A percentile compares a stretch with the other conserved stretches of the same genome.
Conservation (phyloP, 2,113 vertebrate genomes). For the Cyphomyrus plagiostoma region DNA sequence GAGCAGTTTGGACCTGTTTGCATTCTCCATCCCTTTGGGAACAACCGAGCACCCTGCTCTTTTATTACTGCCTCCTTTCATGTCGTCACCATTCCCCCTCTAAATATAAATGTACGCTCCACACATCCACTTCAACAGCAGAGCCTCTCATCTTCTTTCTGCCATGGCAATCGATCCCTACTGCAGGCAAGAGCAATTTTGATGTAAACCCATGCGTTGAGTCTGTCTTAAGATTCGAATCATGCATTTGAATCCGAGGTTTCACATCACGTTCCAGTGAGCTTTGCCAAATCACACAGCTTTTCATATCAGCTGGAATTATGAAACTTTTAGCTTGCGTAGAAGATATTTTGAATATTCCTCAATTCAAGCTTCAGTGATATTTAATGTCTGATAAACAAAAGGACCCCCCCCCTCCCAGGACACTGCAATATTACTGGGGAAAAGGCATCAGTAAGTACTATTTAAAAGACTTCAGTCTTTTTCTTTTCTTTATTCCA, state of each 20-base stretch:
- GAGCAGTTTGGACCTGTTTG: not conserved
- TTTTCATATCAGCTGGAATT: not conserved
- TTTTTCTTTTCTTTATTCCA: conserved; percentile 26
- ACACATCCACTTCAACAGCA: not conserved
- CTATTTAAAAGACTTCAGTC: conserved; percentile 46
- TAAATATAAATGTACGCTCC: not conserved
- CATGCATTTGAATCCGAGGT: not conserved
- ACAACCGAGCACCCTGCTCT: not conserved
- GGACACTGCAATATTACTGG: not conserved
- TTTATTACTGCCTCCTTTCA: not conserved
- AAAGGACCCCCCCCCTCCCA: not conserved
- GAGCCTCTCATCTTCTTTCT: not conserved
- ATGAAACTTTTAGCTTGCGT: too few relatives aligned
- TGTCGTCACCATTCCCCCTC: not conserved
- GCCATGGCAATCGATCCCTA: not conserved
- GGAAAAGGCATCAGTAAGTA: conserved; percentile 28
- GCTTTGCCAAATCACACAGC: not conserved
- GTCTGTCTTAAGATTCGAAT: not conserved
- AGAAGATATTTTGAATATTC: not conserved
- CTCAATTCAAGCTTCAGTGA: not conserved
- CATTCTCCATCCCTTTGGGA: not conserved
- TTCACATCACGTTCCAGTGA: not conserved
- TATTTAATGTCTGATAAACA: not conserved
- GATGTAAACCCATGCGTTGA: not conserved
- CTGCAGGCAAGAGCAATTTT: not conserved